Conservation (phyloP, 2,888 invertebrate species). For the Amiota minor region DNA sequence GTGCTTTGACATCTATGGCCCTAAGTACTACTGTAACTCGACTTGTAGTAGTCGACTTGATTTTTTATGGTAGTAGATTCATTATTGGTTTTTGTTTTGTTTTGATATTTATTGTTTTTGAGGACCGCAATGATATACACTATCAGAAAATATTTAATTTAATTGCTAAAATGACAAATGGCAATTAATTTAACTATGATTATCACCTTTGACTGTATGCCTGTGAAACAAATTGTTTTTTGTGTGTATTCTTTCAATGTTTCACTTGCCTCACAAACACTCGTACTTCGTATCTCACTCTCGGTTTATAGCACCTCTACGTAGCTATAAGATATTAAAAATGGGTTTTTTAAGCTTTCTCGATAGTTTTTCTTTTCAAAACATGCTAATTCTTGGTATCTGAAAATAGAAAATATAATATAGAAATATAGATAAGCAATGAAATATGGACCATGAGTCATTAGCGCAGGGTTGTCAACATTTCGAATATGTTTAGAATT, state of each 20-base stretch:
- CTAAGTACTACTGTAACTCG: background rate
- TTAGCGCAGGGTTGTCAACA: constrained; percentile 20
- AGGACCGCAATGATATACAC: background rate
- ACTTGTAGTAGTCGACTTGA: background rate
- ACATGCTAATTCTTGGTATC: constrained; percentile 61
- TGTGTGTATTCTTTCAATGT: background rate
- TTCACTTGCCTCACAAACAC: background rate
- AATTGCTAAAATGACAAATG: constrained; percentile 66
- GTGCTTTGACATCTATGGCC: background rate
- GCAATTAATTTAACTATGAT: constrained; percentile 67
- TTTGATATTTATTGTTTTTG: constrained; percentile 34
- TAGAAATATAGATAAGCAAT: background rate
- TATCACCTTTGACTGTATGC: constrained; percentile 56
- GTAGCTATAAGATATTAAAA: constrained; percentile 10
- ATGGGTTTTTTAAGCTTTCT: constrained; percentile 57
- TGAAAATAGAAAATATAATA: constrained; percentile 37
- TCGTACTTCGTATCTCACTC: background rate
- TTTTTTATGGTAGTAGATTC: constrained; percentile 15
- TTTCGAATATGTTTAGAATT: background rate
- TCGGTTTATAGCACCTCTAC: background rate
- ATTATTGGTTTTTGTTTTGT: constrained; percentile 16
- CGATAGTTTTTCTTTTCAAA: background rate
- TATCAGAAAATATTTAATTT: constrained; percentile 55
- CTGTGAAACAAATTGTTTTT: background rate
- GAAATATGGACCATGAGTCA: constrained; percentile 15